These are phyloP conservation scores for Donacobius atricapilla DNA, from an alignment of 2,113 vertebrate genomes.

Conservation along the genomic window DNA sequence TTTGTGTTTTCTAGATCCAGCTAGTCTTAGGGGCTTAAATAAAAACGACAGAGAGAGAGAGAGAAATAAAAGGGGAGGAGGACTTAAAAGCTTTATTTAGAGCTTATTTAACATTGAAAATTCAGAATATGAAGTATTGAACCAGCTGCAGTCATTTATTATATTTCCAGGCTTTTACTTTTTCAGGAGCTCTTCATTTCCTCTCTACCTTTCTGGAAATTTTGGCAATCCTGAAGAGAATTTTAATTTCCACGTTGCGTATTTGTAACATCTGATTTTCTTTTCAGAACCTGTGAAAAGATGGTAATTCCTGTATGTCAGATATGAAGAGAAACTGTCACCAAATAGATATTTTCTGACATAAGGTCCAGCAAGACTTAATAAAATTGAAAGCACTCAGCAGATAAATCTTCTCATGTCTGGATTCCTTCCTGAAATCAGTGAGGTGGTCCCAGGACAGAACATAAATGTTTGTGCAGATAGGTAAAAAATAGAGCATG, in stretches of 20 bases:
- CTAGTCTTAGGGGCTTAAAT: background rate
- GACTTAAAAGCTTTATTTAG: slow-evolving; percentile 3
- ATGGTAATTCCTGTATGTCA: background rate
- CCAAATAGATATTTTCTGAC: background rate
- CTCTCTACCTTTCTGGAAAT: background rate
- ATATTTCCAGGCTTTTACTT: background rate
- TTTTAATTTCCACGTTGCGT: background rate
- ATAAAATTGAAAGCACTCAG: background rate
- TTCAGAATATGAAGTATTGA: background rate
- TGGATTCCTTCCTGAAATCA: background rate
- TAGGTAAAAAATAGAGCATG: background rate
- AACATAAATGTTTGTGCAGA: background rate
- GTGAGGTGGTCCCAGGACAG: background rate
- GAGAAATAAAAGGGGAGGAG: background rate
- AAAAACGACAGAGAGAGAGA: background rate
- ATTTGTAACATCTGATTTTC: background rate
- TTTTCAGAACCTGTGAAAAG: background rate
- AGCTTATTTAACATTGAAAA: background rate
- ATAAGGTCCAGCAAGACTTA: background rate
- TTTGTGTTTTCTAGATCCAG: background rate
- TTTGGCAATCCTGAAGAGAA: background rate
- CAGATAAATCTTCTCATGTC: background rate
- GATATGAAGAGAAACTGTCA: background rate
- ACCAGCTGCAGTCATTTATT: background rate
- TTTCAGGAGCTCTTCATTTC: background rate